Base-by-base conservation (phyloP, 2,888 invertebrate genomes). In the Trissonchulus sp. region DNA sequence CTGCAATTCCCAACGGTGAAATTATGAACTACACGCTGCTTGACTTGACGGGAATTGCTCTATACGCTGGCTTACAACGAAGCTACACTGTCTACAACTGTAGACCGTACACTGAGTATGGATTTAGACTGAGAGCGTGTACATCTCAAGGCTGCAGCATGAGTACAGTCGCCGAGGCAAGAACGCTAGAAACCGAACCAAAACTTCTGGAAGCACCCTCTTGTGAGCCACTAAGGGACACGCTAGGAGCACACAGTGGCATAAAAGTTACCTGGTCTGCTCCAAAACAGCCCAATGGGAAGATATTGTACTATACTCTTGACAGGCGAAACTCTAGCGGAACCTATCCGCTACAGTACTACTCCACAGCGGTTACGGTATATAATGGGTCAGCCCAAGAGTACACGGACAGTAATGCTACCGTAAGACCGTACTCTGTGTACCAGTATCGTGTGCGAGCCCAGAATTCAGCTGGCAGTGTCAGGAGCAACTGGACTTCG, bases 41-140 rank as follows among this genome's bases (percentile, higher is more conserved):
- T 8, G 30, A 31, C 15, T 34, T 28, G 8, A 8, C 8, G 15
- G 65, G 34, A n/a, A 69, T n/a, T n/a, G 28, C 37, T 30, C 15
- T 69, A 15, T 69, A 69, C n/a, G n/a, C 71, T 2, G 71, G 71
- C 2, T 35, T 69, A 35, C 71, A 69, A n/a, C 71, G 37, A 31
- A 23, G n/a, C 23, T 69, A 33, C n/a, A 18, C 31, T n/a, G 71
- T 69, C 34, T n/a, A 69, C n/a, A n/a, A 36, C n/a, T 35, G 23
- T 23, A 2, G n/a, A 35, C 71, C 71, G 15, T 69, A 69, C 36
- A 35, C 71, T 2, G n/a, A 36, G 34, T 69, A 69, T 36, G 15
- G 34, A 8, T 69, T 69, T 36, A n/a, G n/a, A n/a, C n/a, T 36
- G 15, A 23, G 36, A n/a, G 71, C 36, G 15, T 69, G 71, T 34